Evolutionary conservation across 2,113 vertebrate genomes (phyloP).

Genomic region (Bos taurus): ARS-UCD2.0 NC_037339.1:19693001-19693500

Average conservation of each 20-base stretch:
- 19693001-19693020: neutral
- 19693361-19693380: neutral
- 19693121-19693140: neutral
- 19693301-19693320: neutral
- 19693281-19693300: neutral
- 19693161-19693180: neutral
- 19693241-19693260: neutral
- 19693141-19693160: neutral
- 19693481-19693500: neutral
- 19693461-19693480: neutral
- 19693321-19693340: neutral
- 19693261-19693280: neutral
- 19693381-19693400: neutral
- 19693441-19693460: neutral
- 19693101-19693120: neutral
- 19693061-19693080: neutral
- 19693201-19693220: neutral
- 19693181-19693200: neutral
- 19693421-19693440: neutral
- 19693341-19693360: neutral
- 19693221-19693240: neutral
- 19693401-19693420: neutral
- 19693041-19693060: neutral
- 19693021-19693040: neutral
- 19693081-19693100: neutral